Conservation (phyloP, 2,888 invertebrate species). For the Limnephilus lunatus region DNA sequence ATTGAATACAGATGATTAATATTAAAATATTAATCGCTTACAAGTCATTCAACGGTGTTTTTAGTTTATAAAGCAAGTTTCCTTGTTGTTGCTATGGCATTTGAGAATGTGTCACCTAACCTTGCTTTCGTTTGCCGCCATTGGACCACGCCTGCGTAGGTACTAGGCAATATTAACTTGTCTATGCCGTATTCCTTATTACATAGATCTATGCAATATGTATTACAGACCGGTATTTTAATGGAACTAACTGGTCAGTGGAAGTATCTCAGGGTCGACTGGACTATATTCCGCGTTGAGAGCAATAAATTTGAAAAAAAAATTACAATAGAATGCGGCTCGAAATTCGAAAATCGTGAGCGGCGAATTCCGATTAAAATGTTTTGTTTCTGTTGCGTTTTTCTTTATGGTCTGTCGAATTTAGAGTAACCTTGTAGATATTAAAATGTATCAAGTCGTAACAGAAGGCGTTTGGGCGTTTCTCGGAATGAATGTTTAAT, state of each 20-base stretch:
- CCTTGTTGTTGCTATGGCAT: slow-evolving; percentile 22
- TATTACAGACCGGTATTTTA: neutral
- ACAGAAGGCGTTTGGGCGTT: neutral
- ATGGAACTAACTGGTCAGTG: slow-evolving; percentile 31
- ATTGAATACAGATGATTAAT: neutral
- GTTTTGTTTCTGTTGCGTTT: neutral
- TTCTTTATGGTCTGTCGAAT: neutral
- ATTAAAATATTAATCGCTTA: neutral
- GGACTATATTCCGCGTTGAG: slow-evolving; percentile 45
- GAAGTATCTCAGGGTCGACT: slow-evolving; percentile 49
- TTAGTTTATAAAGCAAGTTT: slow-evolving; percentile 30
- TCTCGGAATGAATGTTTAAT: neutral
- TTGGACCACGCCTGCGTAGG: slow-evolving; percentile 54
- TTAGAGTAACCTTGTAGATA: slow-evolving; percentile 18
- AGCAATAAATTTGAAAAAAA: slow-evolving; percentile 22
- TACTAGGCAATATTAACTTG: neutral
- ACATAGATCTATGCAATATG: neutral
- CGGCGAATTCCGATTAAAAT: slow-evolving; percentile 24
- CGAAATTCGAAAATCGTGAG: slow-evolving; percentile 42
- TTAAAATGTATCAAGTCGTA: neutral
- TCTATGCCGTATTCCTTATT: neutral
- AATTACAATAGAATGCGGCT: slow-evolving; percentile 28
- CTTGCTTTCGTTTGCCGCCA: slow-evolving; percentile 61
- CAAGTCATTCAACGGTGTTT: neutral
- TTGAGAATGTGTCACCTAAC: slow-evolving; percentile 59